Evolutionary conservation across 2,113 vertebrate species (phyloP).

Genomic region (Hyla sarda): DNA sequence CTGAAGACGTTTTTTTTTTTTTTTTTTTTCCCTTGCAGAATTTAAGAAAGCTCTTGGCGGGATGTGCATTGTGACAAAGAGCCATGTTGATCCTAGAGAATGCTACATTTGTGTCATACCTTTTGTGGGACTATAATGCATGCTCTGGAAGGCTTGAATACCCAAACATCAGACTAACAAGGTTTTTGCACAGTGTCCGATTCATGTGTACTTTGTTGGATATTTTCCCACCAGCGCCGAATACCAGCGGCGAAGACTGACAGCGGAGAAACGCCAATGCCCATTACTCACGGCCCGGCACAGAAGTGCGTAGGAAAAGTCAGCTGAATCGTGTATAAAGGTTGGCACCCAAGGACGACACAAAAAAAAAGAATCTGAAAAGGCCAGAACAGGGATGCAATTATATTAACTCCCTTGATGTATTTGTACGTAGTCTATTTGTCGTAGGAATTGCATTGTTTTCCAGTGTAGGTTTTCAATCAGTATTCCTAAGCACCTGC

Average conservation of each 20-base stretch:
- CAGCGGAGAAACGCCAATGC: not conserved
- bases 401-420: constrained; percentile 29
- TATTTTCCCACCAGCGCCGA: constrained; percentile 45
- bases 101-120: constrained; percentile 49
- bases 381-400: not conserved
- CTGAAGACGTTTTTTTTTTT: constrained; percentile 32
- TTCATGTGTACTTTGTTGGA: constrained; percentile 5
- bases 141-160: constrained; percentile 11
- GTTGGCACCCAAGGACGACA: not conserved
- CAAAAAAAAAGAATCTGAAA: not conserved
- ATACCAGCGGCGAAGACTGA: not conserved
- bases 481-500: not conserved
- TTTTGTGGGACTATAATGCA: constrained; percentile 53
- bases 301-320: not conserved
- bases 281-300: not conserved
- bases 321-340: not conserved
- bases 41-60: constrained; percentile 47
- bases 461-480: not conserved
- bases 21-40: too few relatives aligned
- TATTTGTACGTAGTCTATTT: constrained; percentile 1
- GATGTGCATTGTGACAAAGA: constrained; percentile 38
- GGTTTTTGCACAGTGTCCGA: constrained; percentile 1
- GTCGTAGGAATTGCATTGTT: not conserved
- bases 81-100: constrained; percentile 50
- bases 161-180: constrained; percentile 29